Evolutionary conservation across 2,888 invertebrate species (phyloP).

Genomic region (Ochropleura leucogaster): DNA sequence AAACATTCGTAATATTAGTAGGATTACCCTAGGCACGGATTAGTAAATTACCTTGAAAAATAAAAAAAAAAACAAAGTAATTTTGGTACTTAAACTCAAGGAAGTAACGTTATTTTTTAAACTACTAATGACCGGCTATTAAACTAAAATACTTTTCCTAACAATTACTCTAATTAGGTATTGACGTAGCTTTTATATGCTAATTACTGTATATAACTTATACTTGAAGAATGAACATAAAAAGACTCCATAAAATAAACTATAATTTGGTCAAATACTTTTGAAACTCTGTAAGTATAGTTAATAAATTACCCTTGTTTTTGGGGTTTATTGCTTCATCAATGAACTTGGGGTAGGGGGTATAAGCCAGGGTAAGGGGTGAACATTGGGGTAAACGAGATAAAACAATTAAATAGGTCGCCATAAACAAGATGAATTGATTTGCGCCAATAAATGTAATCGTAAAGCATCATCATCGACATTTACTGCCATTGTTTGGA

Average conservation of each 20-base stretch:
- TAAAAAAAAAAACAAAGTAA: neutral
- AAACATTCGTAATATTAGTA: too few relatives aligned
- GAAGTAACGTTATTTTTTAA: neutral
- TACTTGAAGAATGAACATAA: neutral
- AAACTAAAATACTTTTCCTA: neutral
- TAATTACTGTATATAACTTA: neutral
- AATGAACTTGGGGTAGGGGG: neutral
- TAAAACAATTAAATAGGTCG: constrained; percentile 10
- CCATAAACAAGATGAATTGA: constrained; percentile 26
- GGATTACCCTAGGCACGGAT: neutral
- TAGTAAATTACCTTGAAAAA: neutral
- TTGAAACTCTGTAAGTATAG: neutral
- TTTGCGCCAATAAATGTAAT: constrained; percentile 19
- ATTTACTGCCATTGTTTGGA: constrained; percentile 12
- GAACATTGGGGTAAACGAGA: neutral
- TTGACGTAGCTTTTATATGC: neutral
- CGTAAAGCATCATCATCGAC: constrained; percentile 6
- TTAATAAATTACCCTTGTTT: constrained; percentile 25
- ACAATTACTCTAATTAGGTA: constrained; percentile 11
- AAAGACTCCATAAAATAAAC: constrained; percentile 8
- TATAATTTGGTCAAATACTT: neutral
- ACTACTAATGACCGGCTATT: neutral
- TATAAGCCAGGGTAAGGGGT: neutral
- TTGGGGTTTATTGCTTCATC: constrained; percentile 20
- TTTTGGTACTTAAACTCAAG: neutral